Evolutionary conservation across 1,140 invertebrate species (phyloP).

Genomic region (Drosophila sp.): DNA sequence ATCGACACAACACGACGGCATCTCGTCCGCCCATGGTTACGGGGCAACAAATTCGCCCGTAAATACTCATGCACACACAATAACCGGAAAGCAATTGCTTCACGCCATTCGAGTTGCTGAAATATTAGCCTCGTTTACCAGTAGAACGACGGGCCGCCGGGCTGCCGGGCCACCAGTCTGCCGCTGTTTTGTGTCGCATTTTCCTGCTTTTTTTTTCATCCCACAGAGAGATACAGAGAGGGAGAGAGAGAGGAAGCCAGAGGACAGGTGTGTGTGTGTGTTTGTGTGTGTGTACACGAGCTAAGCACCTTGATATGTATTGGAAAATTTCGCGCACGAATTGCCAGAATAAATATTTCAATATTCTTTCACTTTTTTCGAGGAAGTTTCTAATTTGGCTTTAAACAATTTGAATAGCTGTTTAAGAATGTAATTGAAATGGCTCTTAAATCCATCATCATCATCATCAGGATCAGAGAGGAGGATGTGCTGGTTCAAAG

Average conservation of each 20-base stretch:
- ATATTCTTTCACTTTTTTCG: slow-evolving; percentile 33
- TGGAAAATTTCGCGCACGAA: slow-evolving; percentile 47
- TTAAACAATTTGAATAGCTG: not conserved
- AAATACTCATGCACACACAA: slow-evolving; percentile 55
- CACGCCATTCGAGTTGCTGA: slow-evolving; percentile 66
- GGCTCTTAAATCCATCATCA: not conserved
- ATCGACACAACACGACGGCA: slow-evolving; percentile 20
- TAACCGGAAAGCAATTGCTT: slow-evolving; percentile 74
- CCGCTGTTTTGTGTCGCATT: slow-evolving; percentile 4
- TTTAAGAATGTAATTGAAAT: not conserved
- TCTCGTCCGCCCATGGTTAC: slow-evolving; percentile 23
- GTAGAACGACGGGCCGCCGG: slow-evolving; percentile 15
- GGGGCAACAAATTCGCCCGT: slow-evolving; percentile 42
- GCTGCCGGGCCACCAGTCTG: slow-evolving; percentile 11
- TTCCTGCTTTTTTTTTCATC: slow-evolving; percentile 9
- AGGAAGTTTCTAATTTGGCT: slow-evolving; percentile 3
- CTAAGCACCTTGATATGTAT: slow-evolving; percentile 26
- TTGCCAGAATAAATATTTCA: slow-evolving; percentile 71
- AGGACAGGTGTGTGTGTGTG: not conserved
- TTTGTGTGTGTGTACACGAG: not conserved
- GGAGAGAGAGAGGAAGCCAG: slow-evolving; percentile 25
- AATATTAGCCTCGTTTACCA: slow-evolving; percentile 74
- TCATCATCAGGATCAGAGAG: too few species aligned
- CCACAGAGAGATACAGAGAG: slow-evolving; percentile 24
- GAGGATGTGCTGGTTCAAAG: not conserved